Evolutionary conservation across 2,888 invertebrate genomes (phyloP).

Genomic region (Branchellion lobata): DNA sequence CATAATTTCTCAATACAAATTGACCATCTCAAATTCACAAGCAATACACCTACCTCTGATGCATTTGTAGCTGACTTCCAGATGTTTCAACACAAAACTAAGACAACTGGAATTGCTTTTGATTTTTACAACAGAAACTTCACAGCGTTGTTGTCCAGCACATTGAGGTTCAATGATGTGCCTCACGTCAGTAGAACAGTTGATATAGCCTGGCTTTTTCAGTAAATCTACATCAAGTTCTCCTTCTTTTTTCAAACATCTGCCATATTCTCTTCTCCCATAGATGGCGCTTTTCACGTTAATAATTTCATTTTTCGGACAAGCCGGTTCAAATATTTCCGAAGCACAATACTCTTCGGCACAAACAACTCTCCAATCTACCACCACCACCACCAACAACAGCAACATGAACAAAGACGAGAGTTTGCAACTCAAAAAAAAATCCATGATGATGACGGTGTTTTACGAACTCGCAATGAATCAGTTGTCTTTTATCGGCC

Average conservation of each 20-base stretch:
- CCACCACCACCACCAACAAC: no score
- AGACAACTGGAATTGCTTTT: slow-evolving; percentile 14
- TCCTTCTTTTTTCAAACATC: slow-evolving; percentile 18
- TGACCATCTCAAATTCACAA: no score
- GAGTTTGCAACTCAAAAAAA: no score
- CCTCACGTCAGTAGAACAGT: slow-evolving; percentile 31
- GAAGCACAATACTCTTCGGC: slow-evolving; percentile 29
- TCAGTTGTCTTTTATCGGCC: no score
- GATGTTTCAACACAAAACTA: background rate
- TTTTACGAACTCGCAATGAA: no score
- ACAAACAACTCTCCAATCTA: background rate
- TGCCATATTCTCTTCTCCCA: slow-evolving; percentile 25
- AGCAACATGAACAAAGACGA: no score
- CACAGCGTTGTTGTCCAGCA: slow-evolving; percentile 16
- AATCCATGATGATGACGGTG: no score
- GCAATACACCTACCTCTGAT: background rate
- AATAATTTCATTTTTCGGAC: slow-evolving; percentile 25
- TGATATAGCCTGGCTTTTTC: slow-evolving; percentile 10
- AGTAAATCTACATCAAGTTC: background rate
- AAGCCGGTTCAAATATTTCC: slow-evolving; percentile 26
- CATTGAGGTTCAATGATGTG: slow-evolving; percentile 26
- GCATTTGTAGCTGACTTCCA: slow-evolving; percentile 31
- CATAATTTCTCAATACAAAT: no score
- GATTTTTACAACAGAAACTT: background rate
- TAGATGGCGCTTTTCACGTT: background rate